Evolutionary conservation across 2,797 vertebrate species (phyloP).

Genomic region (Discoglossus pictus): DNA sequence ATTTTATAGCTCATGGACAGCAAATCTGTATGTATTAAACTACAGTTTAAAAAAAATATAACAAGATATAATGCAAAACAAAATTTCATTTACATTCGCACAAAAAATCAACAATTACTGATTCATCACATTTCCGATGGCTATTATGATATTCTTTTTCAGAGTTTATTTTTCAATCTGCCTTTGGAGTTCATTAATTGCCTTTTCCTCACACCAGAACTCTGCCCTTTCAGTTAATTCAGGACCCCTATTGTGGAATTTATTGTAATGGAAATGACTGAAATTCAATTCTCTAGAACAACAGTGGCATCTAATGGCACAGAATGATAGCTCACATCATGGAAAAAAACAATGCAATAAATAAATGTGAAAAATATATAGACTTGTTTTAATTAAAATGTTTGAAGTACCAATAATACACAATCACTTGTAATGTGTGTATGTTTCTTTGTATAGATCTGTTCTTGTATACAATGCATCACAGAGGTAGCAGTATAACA

Average conservation of each 20-base stretch:
- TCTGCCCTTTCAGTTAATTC: conserved; percentile 24
- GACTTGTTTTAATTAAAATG: too few species aligned
- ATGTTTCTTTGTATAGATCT: too few species aligned
- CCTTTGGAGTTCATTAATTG: conserved; percentile 41
- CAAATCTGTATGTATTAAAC: too few species aligned
- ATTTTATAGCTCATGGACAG: too few species aligned
- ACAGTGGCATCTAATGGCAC: conserved; percentile 45
- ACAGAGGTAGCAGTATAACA: too few species aligned
- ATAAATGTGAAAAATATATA: too few species aligned
- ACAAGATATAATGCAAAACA: conserved; percentile 12
- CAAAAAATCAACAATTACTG: conserved; percentile 7
- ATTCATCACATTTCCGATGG: conserved; percentile 34
- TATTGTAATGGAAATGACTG: conserved; percentile 38
- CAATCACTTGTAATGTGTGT: too few species aligned
- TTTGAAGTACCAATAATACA: too few species aligned
- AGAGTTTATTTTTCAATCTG: conserved; percentile 28
- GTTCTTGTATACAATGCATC: too few species aligned
- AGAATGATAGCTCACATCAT: not conserved
- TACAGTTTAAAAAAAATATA: too few species aligned
- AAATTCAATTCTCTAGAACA: conserved; percentile 26
- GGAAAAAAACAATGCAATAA: too few species aligned
- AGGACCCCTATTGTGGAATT: conserved; percentile 17
- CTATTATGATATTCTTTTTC: conserved; percentile 40
- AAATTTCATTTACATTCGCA: conserved; percentile 13
- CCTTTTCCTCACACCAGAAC: conserved; percentile 27